Evolutionary conservation across 30 jellyfish, hydroid and myxozoan genomes (phyloP), one percentile per base, ranked within the genome.

Genomic region (Aurelia sp.): DNA sequence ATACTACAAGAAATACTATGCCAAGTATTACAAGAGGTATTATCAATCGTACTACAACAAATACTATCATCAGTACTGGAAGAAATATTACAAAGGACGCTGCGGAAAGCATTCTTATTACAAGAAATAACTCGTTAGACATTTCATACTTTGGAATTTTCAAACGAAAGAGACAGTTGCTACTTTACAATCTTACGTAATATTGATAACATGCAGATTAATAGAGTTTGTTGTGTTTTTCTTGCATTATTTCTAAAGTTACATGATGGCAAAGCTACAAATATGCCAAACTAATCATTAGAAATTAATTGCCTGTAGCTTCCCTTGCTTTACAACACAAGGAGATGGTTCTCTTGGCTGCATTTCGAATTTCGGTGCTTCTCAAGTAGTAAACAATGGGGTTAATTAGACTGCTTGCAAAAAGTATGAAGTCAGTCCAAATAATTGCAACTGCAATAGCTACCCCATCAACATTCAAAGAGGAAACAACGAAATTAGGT

Each of bases 1-100:
- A 20, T 76, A 76, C 74, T 76, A 63, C 88, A 76, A 55, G n/a
- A 55, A n/a, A n/a, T 76, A 76, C 52, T 76, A 76, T 75, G 62
- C 61, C 88, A 52, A 31, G 61, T 76, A 76, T 22, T 76, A 41
- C 61, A 76, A 76, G 38, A 19, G 41, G 27, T 76, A 76, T 22
- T 44, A 44, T 44, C 16, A 44, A 16, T 44, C 55, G 2, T 44
- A 44, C 16, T 76, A 55, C 77, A 58, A 35, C 88, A 76, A 58
- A 11, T 76, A 76, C 33, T 76, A 41, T 64, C 58, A 76, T 22
- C 31, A 30, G 3, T 52, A 76, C 76, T 76, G 64, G 44, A 31
- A 47, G 27, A 58, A 30, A 22, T 58, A 76, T 22, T 58, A 76
- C 77, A 58, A 58, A 35, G 35, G 35, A 30, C 55, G 59, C 76